Conservation (phyloP, 2,888 invertebrate species). For the Aporophyla lueneburgensis region DNA sequence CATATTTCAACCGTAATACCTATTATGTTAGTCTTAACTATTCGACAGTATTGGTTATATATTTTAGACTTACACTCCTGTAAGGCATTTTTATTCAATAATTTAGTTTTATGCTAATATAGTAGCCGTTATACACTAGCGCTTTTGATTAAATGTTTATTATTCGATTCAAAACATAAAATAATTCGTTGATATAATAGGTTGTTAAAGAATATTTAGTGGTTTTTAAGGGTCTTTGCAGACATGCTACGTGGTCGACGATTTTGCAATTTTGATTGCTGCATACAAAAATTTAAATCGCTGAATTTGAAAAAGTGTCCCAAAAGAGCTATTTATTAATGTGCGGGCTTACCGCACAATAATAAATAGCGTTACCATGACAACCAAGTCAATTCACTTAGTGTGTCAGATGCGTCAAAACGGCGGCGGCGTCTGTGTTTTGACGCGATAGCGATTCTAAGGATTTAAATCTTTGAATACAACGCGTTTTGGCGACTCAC, state of each 20-base stretch:
- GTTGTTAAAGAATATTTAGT: background rate
- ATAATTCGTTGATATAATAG: background rate
- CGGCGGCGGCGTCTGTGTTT: background rate
- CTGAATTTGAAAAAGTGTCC: background rate
- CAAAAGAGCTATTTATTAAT: background rate
- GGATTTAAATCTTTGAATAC: background rate
- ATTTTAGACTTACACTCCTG: slow-evolving; percentile 54
- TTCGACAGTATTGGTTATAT: slow-evolving; percentile 36
- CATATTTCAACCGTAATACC: slow-evolving; percentile 13
- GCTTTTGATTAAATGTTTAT: slow-evolving; percentile 60
- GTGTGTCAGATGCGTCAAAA: background rate
- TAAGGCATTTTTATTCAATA: slow-evolving; percentile 65
- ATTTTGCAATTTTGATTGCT: background rate
- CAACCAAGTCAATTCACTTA: background rate
- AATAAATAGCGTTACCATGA: background rate
- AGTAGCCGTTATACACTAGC: slow-evolving; percentile 43
- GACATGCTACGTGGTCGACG: background rate
- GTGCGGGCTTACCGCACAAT: too few species aligned
- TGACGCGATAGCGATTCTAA: background rate
- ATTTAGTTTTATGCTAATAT: slow-evolving; percentile 58
- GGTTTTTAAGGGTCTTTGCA: background rate
- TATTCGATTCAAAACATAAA: slow-evolving; percentile 6
- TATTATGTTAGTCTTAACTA: slow-evolving; percentile 18
- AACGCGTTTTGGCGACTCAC: background rate
- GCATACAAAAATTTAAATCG: background rate